Evolutionary conservation across 2,113 vertebrate species (phyloP).

Genomic region (Empidonax traillii): DNA sequence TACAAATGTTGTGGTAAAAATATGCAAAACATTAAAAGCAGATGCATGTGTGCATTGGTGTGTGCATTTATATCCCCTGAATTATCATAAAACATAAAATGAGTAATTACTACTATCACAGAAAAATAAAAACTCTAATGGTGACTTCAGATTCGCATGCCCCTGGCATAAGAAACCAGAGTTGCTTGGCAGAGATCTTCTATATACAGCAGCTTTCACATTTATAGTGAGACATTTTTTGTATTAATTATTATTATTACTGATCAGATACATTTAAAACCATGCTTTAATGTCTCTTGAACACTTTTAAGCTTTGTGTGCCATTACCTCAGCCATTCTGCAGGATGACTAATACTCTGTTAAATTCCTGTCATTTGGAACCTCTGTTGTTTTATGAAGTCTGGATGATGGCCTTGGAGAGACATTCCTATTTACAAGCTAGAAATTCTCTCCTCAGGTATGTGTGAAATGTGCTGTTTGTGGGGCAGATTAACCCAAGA

Average conservation of each 20-base stretch:
- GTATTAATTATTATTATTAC: conserved; percentile 19
- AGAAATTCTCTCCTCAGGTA: conserved; percentile 7
- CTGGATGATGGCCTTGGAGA: conserved; percentile 24
- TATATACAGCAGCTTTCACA: background rate
- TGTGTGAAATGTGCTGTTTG: background rate
- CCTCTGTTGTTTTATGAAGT: conserved; percentile 30
- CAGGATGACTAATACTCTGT: conserved; percentile 40
- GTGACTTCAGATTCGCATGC: background rate
- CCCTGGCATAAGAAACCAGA: background rate
- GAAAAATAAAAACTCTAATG: background rate
- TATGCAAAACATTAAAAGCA: background rate
- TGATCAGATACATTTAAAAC: background rate
- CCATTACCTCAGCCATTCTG: conserved; percentile 32
- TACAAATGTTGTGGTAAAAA: background rate
- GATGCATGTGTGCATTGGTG: background rate
- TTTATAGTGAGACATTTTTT: background rate
- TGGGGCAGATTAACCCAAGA: background rate
- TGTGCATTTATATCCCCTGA: background rate
- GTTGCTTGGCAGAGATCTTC: background rate
- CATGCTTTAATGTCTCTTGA: background rate
- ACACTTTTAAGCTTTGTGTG: conserved; percentile 29
- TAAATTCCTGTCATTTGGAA: conserved; percentile 53
- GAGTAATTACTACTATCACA: background rate
- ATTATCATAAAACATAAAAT: background rate
- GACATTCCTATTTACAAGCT: conserved; percentile 19